Conservation (phyloP, 2,113 vertebrate genomes). For the Paramormyrops kingsleyae region DNA sequence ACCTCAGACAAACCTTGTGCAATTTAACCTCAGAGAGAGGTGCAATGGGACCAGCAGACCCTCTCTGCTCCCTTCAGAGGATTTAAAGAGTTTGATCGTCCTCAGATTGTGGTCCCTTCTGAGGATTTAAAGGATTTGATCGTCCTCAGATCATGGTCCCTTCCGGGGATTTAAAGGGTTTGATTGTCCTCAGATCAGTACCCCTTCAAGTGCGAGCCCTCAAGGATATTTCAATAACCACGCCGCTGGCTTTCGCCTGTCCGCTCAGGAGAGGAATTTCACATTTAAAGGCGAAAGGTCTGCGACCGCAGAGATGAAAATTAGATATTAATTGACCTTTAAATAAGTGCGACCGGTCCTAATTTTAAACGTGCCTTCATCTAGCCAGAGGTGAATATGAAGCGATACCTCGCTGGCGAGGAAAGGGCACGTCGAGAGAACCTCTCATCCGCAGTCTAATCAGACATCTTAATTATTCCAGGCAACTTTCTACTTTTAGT, state of each 20-base stretch:
- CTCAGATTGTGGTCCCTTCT: background rate
- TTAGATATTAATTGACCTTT: conserved; percentile 12
- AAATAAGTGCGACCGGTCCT: background rate
- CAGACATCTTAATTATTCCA: conserved; percentile 1
- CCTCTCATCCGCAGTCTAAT: background rate
- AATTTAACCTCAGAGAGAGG: background rate
- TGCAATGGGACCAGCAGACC: background rate
- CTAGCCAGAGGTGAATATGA: background rate
- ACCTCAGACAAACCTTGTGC: background rate
- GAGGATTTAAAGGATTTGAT: background rate
- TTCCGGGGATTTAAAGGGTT: background rate
- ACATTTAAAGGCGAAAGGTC: background rate
- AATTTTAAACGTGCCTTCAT: background rate
- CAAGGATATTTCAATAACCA: background rate
- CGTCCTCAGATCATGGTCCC: background rate
- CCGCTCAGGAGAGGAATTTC: background rate
- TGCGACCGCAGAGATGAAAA: background rate
- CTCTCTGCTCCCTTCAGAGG: background rate
- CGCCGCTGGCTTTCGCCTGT: background rate
- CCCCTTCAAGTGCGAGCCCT: background rate
- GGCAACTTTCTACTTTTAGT: background rate
- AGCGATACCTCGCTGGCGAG: background rate
- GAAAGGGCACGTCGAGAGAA: too few relatives aligned
- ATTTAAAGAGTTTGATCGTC: background rate
- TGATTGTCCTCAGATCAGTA: background rate